Evolutionary conservation across 2,888 invertebrate species (phyloP), one percentile per base, ranked within the genome.

Genomic region (Antitype chi): DNA sequence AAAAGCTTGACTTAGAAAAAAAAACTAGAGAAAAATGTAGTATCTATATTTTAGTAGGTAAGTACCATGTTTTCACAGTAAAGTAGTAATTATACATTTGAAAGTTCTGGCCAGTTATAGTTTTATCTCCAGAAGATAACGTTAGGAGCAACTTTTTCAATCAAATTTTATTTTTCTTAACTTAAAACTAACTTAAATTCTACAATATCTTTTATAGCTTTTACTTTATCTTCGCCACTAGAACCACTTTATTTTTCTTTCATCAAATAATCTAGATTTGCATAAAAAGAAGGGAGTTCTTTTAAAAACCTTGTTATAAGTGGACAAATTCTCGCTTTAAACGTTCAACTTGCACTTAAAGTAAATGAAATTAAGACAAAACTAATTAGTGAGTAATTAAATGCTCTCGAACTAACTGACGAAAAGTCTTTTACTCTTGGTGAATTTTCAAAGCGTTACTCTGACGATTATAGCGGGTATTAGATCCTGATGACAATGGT

Each of bases 381-480:
- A 82, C 86, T 82, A 87, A 88, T 88, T 87, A 81, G 70, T 64
- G 78, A 75, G 75, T 83, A 87, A 85, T 87, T 84, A 88, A 87
- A 88, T 81, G 78, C 72, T 76, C 81, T 86, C 74, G 80, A 79
- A 80, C 81, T 82, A 79, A 76, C 74, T 76, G 73, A 74, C 71
- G 67, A 80, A 81, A 76, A 78, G 49, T 23, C 3, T 64, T 76
- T 49, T 20, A 68, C 64, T 64, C 71, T 71, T 53, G 23, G 70
- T 68, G n/a, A 78, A 59, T 72, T 80, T 85, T 80, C 64, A 77
- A 66, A 63, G 62, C 62, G 57, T 81, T 78, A 64, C 13, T 64
- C 20, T 76, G 76, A 81, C 62, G 49, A 55, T 78, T 78, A 83
- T 73, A 25, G 72, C 25, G 17, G 43, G 13, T 52, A 38, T 55